phyloP scores from a whole-genome alignment of 2,888 invertebrate species.

The Sinohyriopsis cumingii region DNA sequence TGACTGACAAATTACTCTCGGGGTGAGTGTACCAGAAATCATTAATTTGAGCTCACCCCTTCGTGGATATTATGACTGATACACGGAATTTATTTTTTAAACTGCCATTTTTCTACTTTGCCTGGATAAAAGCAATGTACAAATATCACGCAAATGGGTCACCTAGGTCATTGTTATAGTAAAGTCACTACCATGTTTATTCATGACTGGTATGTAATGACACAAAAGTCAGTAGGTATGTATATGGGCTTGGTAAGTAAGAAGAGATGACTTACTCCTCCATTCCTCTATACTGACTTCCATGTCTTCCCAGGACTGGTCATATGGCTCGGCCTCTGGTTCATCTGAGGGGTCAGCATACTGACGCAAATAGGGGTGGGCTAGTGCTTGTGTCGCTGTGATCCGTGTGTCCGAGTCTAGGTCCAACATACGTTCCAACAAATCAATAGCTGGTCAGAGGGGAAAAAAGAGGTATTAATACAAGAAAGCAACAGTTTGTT shows the following conservation, averaged over 20 bases:
- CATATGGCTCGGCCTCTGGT: constrained; percentile 93
- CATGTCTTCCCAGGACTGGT: constrained; percentile 88
- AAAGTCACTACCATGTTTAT: no score
- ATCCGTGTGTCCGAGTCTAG: constrained; percentile 94
- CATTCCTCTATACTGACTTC: constrained; percentile 96
- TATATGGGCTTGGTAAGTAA: background rate
- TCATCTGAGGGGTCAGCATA: constrained; percentile 84
- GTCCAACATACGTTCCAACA: constrained; percentile 96
- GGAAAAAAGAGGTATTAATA: constrained; percentile 1
- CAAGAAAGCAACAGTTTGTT: background rate
- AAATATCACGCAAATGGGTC: no score
- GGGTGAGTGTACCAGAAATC: no score
- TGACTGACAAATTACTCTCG: no score
- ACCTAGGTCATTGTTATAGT: no score
- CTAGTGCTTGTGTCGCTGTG: constrained; percentile 88
- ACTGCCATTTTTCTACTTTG: no score
- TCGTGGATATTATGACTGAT: no score
- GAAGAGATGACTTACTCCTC: constrained; percentile 80
- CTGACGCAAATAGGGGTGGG: constrained; percentile 91
- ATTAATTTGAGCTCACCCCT: no score
- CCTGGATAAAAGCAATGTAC: no score
- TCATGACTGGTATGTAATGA: no score
- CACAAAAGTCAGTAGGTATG: no score
- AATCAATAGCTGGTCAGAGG: constrained; percentile 85
- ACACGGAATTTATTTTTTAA: no score